phyloP scores from a whole-genome alignment of 2,888 invertebrate species.

The Phyto melanocephala region DNA sequence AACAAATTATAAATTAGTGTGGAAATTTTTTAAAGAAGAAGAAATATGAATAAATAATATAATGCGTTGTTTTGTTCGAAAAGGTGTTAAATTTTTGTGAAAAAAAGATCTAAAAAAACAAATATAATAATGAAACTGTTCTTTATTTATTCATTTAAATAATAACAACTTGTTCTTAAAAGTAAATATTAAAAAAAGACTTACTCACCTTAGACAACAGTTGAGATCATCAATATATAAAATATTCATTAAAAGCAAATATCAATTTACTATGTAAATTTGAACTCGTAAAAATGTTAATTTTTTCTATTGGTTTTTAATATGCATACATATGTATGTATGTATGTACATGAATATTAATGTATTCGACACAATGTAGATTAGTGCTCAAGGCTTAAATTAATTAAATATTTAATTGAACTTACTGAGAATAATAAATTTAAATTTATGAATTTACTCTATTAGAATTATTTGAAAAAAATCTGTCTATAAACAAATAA shows the following conservation, averaged over 20 bases:
- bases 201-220: not conserved
- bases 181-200: not conserved
- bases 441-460: not conserved
- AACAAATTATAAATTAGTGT: not conserved
- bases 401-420: not conserved
- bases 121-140: not conserved
- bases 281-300: conserved; percentile 21
- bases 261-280: not conserved
- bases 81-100: conserved; percentile 1
- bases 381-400: conserved; percentile 17
- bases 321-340: not conserved
- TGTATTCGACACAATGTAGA: not conserved
- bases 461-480: not conserved
- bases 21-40: not conserved
- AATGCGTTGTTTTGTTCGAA: conserved; percentile 6
- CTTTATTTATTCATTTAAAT: not conserved
- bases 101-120: not conserved
- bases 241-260: not conserved
- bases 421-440: not conserved
- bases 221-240: conserved; percentile 23
- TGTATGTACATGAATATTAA: too few species aligned
- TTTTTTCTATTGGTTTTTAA: not conserved
- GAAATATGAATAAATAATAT: not conserved
- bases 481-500: not conserved
- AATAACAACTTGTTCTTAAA: not conserved